Percentiles rank a stretch among this genome's conserved stretches.
phyloP scores from a whole-genome alignment of 2,888 invertebrate species.

The Balanococcus diminutus region DNA sequence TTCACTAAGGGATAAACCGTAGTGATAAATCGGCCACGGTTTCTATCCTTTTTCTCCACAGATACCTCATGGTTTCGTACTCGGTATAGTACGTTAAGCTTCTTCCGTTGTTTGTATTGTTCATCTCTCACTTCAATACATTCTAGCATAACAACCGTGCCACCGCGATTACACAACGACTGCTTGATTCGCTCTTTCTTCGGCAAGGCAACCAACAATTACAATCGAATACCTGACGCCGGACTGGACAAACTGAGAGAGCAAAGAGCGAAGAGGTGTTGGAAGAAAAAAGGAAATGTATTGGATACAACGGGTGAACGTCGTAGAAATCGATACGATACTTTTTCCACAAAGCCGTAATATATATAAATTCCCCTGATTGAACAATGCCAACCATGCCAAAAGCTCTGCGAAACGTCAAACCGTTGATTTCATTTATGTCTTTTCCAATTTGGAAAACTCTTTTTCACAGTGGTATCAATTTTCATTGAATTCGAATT shows the following conservation, averaged over 20 bases:
- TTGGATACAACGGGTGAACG: not conserved
- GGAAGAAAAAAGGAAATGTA: not conserved
- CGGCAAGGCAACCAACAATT: not conserved
- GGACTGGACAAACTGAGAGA: not conserved
- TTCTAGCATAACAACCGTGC: not conserved
- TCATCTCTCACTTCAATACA: not conserved
- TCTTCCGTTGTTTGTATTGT: constrained; percentile 8
- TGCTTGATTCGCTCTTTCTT: not conserved
- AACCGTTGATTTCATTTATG: constrained; percentile 29
- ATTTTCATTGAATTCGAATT: constrained; percentile 5
- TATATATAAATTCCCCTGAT: constrained; percentile 34
- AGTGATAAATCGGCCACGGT: constrained; percentile 34
- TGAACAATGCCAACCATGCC: constrained; percentile 32
- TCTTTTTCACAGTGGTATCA: not conserved
- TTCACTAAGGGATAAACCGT: not conserved
- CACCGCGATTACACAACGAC: not conserved
- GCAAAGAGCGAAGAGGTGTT: not conserved
- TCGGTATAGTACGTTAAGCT: not conserved
- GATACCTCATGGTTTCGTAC: not conserved
- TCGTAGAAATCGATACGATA: not conserved
- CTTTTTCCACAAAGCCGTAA: not conserved
- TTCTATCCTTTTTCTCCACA: not conserved
- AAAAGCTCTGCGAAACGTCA: constrained; percentile 19
- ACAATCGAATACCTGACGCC: not conserved
- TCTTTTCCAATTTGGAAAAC: constrained; percentile 22